Conservation (phyloP, 2,888 invertebrate species). For the Ecdyonurus torrentis region DNA sequence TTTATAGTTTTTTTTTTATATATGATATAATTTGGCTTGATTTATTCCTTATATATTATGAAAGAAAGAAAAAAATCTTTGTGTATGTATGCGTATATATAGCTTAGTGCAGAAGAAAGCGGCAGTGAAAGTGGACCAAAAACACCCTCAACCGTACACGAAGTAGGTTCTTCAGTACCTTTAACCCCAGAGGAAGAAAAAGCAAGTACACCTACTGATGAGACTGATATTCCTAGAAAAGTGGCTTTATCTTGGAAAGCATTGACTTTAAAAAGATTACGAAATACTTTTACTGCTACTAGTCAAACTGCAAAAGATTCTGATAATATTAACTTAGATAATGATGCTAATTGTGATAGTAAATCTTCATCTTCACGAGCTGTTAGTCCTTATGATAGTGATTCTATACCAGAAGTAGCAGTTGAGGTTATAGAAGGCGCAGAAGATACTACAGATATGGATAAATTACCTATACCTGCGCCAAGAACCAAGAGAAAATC, state of each 20-base stretch:
- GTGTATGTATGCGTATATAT: constrained; percentile 10
- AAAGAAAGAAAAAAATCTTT: too few species aligned
- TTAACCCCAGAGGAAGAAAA: constrained; percentile 6
- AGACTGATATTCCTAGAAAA: constrained; percentile 5
- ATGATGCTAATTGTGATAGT: too few species aligned
- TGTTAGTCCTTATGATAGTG: too few species aligned
- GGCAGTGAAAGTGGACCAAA: background rate
- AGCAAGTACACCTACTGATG: background rate
- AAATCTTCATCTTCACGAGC: too few species aligned
- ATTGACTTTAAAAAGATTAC: constrained; percentile 60
- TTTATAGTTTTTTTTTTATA: constrained; percentile 2
- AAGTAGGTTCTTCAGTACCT: background rate
- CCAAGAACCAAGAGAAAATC: background rate
- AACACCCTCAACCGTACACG: background rate
- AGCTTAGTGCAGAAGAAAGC: constrained; percentile 4
- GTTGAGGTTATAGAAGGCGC: background rate
- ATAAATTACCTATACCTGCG: background rate
- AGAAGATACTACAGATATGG: background rate
- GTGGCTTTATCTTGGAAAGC: constrained; percentile 41
- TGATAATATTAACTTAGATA: too few species aligned
- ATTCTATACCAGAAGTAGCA: constrained; percentile 20
- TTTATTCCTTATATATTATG: constrained; percentile 4
- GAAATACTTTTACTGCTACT: constrained; percentile 39
- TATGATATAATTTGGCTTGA: constrained; percentile 10
- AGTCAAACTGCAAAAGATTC: too few species aligned